A percentile compares a stretch with the other conserved stretches of the same genome.
phyloP scores from a whole-genome alignment of 1,140 invertebrate genomes.

The Platyura marginata region DNA sequence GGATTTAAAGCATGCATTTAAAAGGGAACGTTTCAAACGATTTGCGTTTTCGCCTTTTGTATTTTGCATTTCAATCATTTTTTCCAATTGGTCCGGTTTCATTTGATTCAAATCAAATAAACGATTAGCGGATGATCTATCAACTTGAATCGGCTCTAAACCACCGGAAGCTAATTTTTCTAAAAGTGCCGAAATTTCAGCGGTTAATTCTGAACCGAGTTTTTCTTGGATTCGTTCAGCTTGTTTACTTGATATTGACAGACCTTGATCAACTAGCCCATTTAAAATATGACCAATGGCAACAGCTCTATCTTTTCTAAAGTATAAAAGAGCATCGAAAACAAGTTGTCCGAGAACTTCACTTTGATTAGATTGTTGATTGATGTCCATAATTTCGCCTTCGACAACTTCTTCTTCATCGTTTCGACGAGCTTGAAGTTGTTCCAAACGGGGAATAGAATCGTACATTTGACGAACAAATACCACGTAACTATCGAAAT shows the following conservation, averaged over 20 bases:
- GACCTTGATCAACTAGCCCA: constrained; percentile 34
- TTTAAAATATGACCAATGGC: constrained; percentile 26
- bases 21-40: constrained; percentile 36
- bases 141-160: constrained; percentile 28
- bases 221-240: constrained; percentile 39
- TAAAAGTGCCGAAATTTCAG: constrained; percentile 36
- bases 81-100: constrained; percentile 27
- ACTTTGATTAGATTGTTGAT: constrained; percentile 5
- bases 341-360: constrained; percentile 31
- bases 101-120: constrained; percentile 1
- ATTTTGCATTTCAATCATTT: constrained; percentile 28
- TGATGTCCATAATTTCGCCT: background rate
- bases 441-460: constrained; percentile 14
- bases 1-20: constrained; percentile 36
- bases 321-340: constrained; percentile 21
- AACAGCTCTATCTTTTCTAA: constrained; percentile 11
- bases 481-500: constrained; percentile 33
- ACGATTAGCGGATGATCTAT: constrained; percentile 8
- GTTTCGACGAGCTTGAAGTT: constrained; percentile 8
- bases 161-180: constrained; percentile 40
- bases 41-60: constrained; percentile 29
- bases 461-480: constrained; percentile 29
- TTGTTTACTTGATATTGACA: constrained; percentile 35
- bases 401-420: constrained; percentile 18
- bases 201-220: constrained; percentile 38